Conservation (phyloP, 2,113 vertebrate genomes). For the Phyllopteryx taeniolatus region DNA sequence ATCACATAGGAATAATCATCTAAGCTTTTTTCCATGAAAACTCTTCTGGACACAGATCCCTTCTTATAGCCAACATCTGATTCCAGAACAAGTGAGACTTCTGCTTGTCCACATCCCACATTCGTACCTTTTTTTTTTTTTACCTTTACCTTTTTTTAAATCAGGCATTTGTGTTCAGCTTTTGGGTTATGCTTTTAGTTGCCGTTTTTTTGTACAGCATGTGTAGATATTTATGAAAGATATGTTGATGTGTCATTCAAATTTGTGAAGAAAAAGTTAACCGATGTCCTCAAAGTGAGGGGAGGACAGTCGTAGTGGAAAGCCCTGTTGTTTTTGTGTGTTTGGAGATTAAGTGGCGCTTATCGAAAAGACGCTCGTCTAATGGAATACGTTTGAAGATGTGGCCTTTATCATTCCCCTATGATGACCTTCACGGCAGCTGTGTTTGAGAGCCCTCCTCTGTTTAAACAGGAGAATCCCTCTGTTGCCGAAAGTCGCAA, state of each 20-base stretch:
- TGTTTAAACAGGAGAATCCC: slow-evolving; percentile 4
- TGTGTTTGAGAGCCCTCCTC: not conserved
- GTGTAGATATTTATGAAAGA: not conserved
- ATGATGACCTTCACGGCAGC: not conserved
- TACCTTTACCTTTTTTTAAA: not conserved
- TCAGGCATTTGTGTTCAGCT: slow-evolving; percentile 36
- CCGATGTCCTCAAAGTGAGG: no score
- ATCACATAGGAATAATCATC: not conserved
- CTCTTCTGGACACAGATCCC: slow-evolving; percentile 8
- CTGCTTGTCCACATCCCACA: not conserved
- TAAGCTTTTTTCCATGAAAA: not conserved
- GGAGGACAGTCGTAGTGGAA: not conserved
- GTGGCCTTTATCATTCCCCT: not conserved
- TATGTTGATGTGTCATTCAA: not conserved
- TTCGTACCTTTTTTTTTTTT: not conserved
- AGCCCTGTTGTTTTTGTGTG: not conserved
- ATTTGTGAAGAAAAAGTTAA: not conserved
- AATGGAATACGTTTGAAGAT: not conserved
- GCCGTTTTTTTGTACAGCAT: not conserved
- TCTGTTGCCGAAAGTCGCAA: not conserved
- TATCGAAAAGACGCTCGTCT: not conserved
- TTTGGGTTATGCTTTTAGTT: not conserved
- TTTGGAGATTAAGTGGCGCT: not conserved
- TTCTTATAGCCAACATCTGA: not conserved
- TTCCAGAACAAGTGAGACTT: slow-evolving; percentile 7